Conservation (phyloP, 35 echinoderm and acorn worm genomes). For the Apostichopus californicus region DNA sequence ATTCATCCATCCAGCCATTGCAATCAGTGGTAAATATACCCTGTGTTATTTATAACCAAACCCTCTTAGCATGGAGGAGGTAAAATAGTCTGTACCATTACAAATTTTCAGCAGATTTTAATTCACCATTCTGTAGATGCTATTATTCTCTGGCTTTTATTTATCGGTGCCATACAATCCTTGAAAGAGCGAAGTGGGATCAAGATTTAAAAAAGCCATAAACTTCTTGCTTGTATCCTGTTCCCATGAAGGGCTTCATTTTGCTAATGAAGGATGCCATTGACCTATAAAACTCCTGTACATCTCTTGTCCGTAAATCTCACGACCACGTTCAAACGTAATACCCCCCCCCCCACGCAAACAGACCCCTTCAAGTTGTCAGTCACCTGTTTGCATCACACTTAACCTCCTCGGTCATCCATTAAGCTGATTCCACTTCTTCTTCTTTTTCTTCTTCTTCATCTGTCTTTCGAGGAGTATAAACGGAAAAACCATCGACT, state of each 20-base stretch:
- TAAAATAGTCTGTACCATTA: too few species aligned
- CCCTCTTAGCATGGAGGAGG: too few species aligned
- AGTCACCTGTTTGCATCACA: constrained; percentile 26
- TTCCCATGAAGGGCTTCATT: background rate
- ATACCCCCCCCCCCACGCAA: background rate
- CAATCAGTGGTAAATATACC: too few species aligned
- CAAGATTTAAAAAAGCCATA: background rate
- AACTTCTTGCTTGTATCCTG: background rate
- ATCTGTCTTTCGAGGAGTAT: too few species aligned
- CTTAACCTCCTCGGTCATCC: constrained; percentile 3
- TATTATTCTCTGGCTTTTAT: too few species aligned
- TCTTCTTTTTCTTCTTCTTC: background rate
- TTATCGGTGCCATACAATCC: too few species aligned
- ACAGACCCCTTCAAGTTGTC: constrained; percentile 15
- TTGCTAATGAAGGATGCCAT: background rate
- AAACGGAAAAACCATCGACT: too few species aligned
- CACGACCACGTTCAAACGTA: background rate
- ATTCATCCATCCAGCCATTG: too few species aligned
- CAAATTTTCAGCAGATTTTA: too few species aligned
- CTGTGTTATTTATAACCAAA: too few species aligned
- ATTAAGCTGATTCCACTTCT: background rate
- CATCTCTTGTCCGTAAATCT: background rate
- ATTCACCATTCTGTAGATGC: too few species aligned
- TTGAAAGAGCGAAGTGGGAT: too few species aligned
- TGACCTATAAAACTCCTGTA: constrained; percentile 7